Evolutionary conservation across 35 echinoderm and acorn worm species (phyloP).

Genomic region (Apostichopus californicus): DNA sequence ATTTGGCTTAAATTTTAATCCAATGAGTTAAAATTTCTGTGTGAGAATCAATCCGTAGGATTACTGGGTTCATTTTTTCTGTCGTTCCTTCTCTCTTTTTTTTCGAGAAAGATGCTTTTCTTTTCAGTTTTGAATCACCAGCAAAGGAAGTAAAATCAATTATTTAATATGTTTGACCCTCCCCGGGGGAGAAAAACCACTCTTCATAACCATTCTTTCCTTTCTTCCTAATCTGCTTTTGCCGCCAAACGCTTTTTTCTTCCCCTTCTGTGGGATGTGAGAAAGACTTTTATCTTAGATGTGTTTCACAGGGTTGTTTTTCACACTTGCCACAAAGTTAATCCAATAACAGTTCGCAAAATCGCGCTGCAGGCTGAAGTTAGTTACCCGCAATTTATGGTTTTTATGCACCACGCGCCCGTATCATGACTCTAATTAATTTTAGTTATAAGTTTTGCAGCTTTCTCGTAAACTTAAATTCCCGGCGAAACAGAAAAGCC

Average conservation of each 20-base stretch:
- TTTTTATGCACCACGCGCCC: slow-evolving; percentile 38
- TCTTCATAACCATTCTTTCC: slow-evolving; percentile 38
- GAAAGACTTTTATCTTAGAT: slow-evolving; percentile 43
- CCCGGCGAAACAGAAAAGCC: slow-evolving; percentile 55
- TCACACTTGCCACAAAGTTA: slow-evolving; percentile 51
- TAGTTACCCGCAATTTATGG: slow-evolving; percentile 57
- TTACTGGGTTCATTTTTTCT: neutral
- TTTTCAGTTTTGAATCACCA: slow-evolving; percentile 27
- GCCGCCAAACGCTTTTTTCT: slow-evolving; percentile 34
- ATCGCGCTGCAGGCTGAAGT: slow-evolving; percentile 50
- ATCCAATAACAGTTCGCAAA: slow-evolving; percentile 53
- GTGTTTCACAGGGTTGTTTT: slow-evolving; percentile 45
- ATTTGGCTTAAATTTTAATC: slow-evolving; percentile 44
- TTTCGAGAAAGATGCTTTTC: slow-evolving; percentile 23
- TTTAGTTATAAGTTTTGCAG: slow-evolving; percentile 56
- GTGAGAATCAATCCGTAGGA: slow-evolving; percentile 28
- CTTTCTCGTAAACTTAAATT: slow-evolving; percentile 53
- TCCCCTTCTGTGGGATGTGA: slow-evolving; percentile 25
- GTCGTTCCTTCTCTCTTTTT: neutral
- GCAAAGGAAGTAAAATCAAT: slow-evolving; percentile 28
- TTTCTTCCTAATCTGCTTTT: slow-evolving; percentile 33
- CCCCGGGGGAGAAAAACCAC: slow-evolving; percentile 44
- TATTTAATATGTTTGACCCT: slow-evolving; percentile 54
- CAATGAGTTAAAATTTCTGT: slow-evolving; percentile 37
- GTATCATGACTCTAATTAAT: slow-evolving; percentile 55